Evolutionary conservation across 2,888 invertebrate species (phyloP).

Genomic region (Anoplius nigerrimus): DNA sequence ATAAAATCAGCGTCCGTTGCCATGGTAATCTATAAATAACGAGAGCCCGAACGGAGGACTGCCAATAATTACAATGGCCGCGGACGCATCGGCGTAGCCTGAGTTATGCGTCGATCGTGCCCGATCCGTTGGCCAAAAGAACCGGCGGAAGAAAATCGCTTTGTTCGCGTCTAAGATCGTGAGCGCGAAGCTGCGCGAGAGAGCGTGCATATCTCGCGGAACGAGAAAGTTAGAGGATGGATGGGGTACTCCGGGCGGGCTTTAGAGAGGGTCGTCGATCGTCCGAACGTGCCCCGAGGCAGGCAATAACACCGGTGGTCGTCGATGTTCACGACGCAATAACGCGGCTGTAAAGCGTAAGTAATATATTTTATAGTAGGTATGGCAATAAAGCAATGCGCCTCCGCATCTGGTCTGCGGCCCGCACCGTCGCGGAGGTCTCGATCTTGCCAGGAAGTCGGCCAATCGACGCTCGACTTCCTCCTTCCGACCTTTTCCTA

Average conservation of each 20-base stretch:
- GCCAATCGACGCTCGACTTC: constrained; percentile 2
- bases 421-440: too few species aligned
- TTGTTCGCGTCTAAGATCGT: too few species aligned
- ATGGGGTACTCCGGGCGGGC: constrained; percentile 21
- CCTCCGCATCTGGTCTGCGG: constrained; percentile 39
- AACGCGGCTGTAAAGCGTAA: constrained; percentile 43
- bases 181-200: background rate
- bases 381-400: constrained; percentile 42
- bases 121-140: too few species aligned
- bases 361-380: constrained; percentile 48
- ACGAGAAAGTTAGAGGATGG: constrained; percentile 8
- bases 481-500: background rate
- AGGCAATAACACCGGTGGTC: constrained; percentile 27
- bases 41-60: too few species aligned
- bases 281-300: constrained; percentile 19
- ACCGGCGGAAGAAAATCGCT: too few species aligned
- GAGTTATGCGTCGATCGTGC: too few species aligned
- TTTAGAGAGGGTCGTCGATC: constrained; percentile 37
- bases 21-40: too few species aligned
- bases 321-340: constrained; percentile 45
- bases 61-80: too few species aligned
- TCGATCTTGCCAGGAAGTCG: constrained; percentile 12
- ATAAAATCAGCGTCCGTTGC: too few species aligned
- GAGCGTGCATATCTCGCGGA: too few species aligned
- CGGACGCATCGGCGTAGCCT: too few species aligned